These are phyloP conservation scores for Crossocerus cetratus DNA, from an alignment of 2,888 invertebrate genomes.

Conservation along the genomic window DNA sequence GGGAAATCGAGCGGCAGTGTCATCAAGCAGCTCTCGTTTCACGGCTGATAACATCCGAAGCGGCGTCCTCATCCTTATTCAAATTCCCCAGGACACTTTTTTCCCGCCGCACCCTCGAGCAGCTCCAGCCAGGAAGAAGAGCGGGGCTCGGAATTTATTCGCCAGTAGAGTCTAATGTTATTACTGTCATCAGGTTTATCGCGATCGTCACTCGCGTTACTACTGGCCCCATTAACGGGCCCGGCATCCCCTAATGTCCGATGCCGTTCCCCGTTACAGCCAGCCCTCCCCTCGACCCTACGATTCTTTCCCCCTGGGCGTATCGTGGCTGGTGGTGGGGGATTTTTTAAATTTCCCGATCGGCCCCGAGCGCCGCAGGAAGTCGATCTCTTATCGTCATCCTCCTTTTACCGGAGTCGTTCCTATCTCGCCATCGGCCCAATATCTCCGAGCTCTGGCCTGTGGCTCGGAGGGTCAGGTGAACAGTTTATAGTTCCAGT, in stretches of 20 bases:
- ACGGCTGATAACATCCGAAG: not conserved
- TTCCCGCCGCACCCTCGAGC: no score
- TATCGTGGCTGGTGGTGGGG: no score
- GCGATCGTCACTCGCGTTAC: conserved; percentile 17
- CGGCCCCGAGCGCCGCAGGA: no score
- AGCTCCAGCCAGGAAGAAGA: not conserved
- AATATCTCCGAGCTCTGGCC: no score
- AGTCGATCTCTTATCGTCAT: not conserved
- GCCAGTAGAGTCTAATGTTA: conserved; percentile 24
- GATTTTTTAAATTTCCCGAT: no score
- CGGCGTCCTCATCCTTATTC: conserved; percentile 9
- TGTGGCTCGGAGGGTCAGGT: conserved; percentile 38
- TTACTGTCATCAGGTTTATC: conserved; percentile 33
- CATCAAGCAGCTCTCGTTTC: conserved; percentile 12
- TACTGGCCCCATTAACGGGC: conserved; percentile 8
- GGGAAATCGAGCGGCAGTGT: not conserved
- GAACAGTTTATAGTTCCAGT: conserved; percentile 52
- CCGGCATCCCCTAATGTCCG: not conserved
- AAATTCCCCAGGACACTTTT: not conserved
- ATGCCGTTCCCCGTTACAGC: no score
- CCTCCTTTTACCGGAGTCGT: not conserved
- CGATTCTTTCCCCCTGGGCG: no score
- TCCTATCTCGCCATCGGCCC: not conserved
- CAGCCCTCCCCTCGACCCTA: no score
- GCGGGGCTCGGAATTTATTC: not conserved